Evolutionary conservation across 2,113 vertebrate genomes (phyloP).

Genomic region (Promerops cafer): DNA sequence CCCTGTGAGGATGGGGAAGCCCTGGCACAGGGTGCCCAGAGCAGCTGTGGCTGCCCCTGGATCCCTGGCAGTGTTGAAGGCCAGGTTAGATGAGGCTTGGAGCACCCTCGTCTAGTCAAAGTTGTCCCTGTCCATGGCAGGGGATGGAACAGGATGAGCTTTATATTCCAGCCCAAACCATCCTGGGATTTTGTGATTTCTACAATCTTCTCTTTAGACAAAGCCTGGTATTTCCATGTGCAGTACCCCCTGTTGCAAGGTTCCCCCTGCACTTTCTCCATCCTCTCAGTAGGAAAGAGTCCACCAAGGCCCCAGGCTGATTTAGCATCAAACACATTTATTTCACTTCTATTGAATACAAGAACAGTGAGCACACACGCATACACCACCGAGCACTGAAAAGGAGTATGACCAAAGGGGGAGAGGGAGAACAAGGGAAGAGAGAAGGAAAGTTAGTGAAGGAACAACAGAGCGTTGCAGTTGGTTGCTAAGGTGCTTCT

Average conservation of each 20-base stretch:
- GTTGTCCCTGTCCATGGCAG: neutral
- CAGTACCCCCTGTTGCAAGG: neutral
- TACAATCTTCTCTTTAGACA: neutral
- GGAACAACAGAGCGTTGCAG: slow-evolving; percentile 62
- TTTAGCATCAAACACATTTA: slow-evolving; percentile 86
- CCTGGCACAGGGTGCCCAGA: neutral
- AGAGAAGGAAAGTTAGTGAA: slow-evolving; percentile 70
- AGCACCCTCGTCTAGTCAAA: accelerated
- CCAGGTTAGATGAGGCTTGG: accelerated
- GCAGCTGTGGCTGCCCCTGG: neutral
- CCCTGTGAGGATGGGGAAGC: accelerated
- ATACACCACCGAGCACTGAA: slow-evolving; percentile 90
- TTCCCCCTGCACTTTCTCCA: neutral
- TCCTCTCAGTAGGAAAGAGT: neutral
- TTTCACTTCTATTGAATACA: slow-evolving; percentile 94
- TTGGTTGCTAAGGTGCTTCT: slow-evolving; percentile 75
- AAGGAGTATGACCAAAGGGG: slow-evolving; percentile 51
- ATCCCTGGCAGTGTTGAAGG: no score
- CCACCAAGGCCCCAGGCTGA: neutral
- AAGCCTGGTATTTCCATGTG: neutral
- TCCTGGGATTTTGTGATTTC: neutral
- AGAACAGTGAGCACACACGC: slow-evolving; percentile 93
- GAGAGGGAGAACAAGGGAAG: slow-evolving; percentile 61
- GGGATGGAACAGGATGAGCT: neutral
- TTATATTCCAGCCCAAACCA: neutral